Base-by-base conservation (phyloP, 2,797 vertebrate species). In the Microtus agrestis region DNA sequence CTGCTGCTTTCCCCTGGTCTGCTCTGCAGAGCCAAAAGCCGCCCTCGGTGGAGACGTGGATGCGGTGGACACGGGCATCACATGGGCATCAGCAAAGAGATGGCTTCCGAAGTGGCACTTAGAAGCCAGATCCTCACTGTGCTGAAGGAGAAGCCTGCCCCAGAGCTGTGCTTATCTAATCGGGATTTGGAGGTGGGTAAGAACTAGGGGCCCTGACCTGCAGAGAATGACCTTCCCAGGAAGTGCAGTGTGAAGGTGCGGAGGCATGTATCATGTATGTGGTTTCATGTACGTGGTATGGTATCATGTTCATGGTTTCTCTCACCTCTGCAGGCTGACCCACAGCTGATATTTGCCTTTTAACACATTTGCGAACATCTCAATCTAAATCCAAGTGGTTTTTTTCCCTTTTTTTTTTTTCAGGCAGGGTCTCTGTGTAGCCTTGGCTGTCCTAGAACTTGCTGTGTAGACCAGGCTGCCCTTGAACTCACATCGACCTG, bases 161-260 rank as follows among this genome's bases (percentile, higher is more conserved):
- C 99, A 48, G 99, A 99, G 98, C 99, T 99, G 93, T 99, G 99
- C 97, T 98, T 99, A 51, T 99, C 99, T 90, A 99, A 99, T 80
- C 98, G 98, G 81, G 99, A 99, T 80, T 98, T 99, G 56, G 99
- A 99, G 99, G 99, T 99, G 98, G 91, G 98, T 97, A 1, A 97
- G 85, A 94, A 84, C 13, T 37, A 40, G 77, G 61, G 34, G 0
- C 82, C 6, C 51, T 59, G 59, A 95, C 4, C 84, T 21, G 5
- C 95, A 43, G 82, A 31, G 29, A n/a, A 2, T 29, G 14, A 1
- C 59, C 0, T 27, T 34, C 78, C 73, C 5, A 9, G 34, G 56
- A 48, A 73, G 21, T 46, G 31, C 40, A 17, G n/a, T 1, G 0
- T 25, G 27, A 51, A 40, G 14, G 0, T 23, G 59, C 84, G 46